Evolutionary conservation across 2,113 vertebrate species (phyloP), one percentile per base, ranked within the genome.

Genomic region (Anarrhichthys ocellatus): DNA sequence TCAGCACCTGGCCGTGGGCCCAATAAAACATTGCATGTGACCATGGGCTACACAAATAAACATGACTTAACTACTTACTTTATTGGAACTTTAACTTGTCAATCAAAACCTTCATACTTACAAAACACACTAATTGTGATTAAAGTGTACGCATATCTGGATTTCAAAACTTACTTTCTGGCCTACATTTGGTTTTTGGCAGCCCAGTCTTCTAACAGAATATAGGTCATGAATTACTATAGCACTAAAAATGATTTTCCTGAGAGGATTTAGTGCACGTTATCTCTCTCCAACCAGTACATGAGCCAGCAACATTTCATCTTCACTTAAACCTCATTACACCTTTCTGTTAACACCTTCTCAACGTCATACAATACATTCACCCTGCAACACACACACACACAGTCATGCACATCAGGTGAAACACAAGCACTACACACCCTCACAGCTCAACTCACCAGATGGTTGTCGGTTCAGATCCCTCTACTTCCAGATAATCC

Each of bases 401-500:
- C 18, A 70, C 10, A 46, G 20, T 50, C 63, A 67, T 27, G 32
- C 13, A 32, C 13, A 59, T 76, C 34, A 58, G 18, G 56, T 76
- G 9, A 48, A 82, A 50, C 29, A 68, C 24, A 83, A 73, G 5
- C 38, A 17, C 42, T 36, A 10, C 13, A 73, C 20, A 54, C 22
- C 17, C 14, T 22, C 24, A 44, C 7, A 76, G 42, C 54, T 68
- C 11, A 29, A 92, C 97, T 96, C 94, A 98, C 98, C 98, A 99
- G 91, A 97, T 96, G 0, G 96, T 97, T 56, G 97, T 95, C 20
- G 95, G 97, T 87, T 99, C 97, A 0, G 98, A 99, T 81, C 98
- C 98, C 1, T 97, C 98, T 9, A 99, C 96, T 88, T 99, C 98
- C 85, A 99, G 89, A 46, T 97, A 97, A 73, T 99, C 98, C 0